Evolutionary conservation across 1,140 invertebrate genomes (phyloP).

Genomic region (Drosophila melanica): DNA sequence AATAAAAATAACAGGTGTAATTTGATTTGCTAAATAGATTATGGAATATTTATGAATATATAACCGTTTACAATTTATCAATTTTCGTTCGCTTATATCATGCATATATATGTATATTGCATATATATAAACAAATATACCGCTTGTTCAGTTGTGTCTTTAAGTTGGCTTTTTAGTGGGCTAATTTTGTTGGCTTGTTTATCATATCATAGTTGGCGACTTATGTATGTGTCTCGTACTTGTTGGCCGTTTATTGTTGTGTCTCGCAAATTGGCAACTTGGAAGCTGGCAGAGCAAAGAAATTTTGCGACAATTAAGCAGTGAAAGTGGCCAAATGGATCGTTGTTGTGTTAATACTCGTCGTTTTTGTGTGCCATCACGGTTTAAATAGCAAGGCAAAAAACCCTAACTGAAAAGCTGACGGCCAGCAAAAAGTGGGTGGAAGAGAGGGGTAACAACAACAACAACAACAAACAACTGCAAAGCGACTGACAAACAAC

Average conservation of each 20-base stretch:
- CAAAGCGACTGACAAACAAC: slow-evolving; percentile 14
- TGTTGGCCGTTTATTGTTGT: slow-evolving; percentile 16
- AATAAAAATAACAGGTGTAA: too few relatives aligned
- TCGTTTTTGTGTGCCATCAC: slow-evolving; percentile 22
- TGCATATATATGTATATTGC: too few relatives aligned
- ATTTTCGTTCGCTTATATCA: too few relatives aligned
- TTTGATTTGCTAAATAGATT: neutral
- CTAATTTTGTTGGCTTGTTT: neutral
- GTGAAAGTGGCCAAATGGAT: slow-evolving; percentile 73
- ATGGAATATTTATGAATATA: neutral
- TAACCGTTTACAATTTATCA: too few relatives aligned
- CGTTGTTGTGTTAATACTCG: slow-evolving; percentile 49
- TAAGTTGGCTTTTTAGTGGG: too few relatives aligned
- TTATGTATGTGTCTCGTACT: neutral
- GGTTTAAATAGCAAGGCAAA: slow-evolving; percentile 41
- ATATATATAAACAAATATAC: too few relatives aligned
- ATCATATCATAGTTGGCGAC: neutral
- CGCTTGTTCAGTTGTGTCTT: too few relatives aligned
- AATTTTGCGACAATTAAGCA: slow-evolving; percentile 76
- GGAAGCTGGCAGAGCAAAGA: slow-evolving; percentile 44
- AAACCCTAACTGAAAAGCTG: slow-evolving; percentile 13
- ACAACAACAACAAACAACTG: slow-evolving; percentile 2
- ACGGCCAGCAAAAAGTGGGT: neutral
- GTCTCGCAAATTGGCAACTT: slow-evolving; percentile 10
- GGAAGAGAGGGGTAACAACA: neutral